A percentile compares a stretch with the other conserved stretches of the same genome.
phyloP scores from a whole-genome alignment of 2,797 vertebrate genomes.

The Coluber constrictor region DNA sequence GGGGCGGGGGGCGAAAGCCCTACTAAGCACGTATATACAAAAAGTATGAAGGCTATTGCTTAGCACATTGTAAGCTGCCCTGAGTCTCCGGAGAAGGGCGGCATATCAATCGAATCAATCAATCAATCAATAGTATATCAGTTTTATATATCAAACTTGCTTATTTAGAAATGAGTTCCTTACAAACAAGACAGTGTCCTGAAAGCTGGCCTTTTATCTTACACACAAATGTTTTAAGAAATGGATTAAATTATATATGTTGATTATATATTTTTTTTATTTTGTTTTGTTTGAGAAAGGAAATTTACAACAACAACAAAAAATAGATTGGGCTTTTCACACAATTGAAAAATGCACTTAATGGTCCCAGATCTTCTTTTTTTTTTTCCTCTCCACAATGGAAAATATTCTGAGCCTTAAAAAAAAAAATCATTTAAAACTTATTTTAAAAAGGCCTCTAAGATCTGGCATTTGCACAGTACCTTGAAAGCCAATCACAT shows the following conservation, averaged over 20 bases:
- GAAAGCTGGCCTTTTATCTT: not conserved
- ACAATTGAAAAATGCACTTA: not conserved
- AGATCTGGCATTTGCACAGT: not conserved
- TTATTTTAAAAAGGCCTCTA: not conserved
- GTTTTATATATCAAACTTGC: not conserved
- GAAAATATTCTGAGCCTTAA: not conserved
- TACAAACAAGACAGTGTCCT: not conserved
- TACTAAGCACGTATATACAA: no score
- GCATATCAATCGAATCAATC: no score
- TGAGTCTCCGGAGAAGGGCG: no score
- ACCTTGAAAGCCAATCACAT: not conserved
- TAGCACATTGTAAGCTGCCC: no score
- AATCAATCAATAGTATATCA: not conserved
- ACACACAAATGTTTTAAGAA: not conserved
- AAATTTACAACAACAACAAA: not conserved
- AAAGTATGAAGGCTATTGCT: no score
- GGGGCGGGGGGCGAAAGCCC: no score
- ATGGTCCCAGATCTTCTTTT: not conserved
- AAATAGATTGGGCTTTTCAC: not conserved
- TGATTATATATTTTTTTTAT: not conserved
- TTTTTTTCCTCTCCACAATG: no score
- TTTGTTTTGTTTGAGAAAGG: not conserved
- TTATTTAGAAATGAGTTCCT: not conserved
- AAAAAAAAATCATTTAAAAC: not conserved
- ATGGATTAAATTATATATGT: not conserved